Conservation (phyloP, 2,113 vertebrate species). For the Capreolus pygargus region DNA sequence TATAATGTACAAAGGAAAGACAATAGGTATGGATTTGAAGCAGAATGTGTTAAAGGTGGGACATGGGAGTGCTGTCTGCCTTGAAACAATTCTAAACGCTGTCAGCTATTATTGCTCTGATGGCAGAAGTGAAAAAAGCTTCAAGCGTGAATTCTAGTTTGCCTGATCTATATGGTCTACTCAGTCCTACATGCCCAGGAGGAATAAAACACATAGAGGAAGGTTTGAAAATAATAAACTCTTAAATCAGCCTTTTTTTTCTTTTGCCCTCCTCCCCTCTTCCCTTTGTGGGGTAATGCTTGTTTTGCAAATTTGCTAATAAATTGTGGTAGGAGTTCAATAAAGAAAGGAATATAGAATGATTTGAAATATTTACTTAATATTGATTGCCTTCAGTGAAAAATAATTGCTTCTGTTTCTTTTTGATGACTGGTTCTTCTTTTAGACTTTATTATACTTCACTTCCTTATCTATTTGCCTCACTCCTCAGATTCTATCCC, state of each 20-base stretch:
- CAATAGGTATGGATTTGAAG: neutral
- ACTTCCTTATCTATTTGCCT: neutral
- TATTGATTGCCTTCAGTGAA: neutral
- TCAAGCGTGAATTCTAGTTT: constrained; percentile 32
- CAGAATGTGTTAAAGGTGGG: neutral
- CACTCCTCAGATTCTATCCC: neutral
- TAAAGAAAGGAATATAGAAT: neutral
- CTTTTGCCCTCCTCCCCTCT: neutral
- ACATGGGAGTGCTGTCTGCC: neutral
- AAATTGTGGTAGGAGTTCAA: neutral
- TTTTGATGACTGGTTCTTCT: neutral
- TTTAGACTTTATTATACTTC: neutral
- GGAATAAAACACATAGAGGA: neutral
- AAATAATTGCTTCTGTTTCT: neutral
- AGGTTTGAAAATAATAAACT: constrained; percentile 22
- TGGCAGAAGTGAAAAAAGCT: neutral
- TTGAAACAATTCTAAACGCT: constrained; percentile 30
- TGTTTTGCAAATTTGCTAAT: neutral
- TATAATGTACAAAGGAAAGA: neutral
- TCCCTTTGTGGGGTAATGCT: neutral
- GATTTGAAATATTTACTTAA: constrained; percentile 21
- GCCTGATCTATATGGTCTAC: neutral
- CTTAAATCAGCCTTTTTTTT: neutral
- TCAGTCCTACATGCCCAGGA: neutral
- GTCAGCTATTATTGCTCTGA: neutral